Evolutionary conservation across 2,113 vertebrate genomes (phyloP), one percentile per base, ranked within the genome.

Genomic region (Chaenocephalus aceratus): DNA sequence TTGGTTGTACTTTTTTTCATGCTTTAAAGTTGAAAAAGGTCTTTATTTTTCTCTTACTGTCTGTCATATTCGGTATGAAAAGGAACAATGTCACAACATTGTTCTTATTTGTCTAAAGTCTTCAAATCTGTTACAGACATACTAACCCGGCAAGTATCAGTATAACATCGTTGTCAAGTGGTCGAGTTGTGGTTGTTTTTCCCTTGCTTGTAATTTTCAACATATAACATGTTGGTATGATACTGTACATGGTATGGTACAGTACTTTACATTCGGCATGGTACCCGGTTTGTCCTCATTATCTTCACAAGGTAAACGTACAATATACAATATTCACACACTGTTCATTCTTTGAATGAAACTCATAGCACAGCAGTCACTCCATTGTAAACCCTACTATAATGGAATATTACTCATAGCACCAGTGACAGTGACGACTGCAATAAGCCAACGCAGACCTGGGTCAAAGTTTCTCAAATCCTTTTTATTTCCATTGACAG

Each of bases 381-480:
- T 51, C 36, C 7, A 41, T 41, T 41, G 5, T 6, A 41, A 41
- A 41, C 36, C 36, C 6, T 6, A 41, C 14, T 5, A 18, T 46
- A 5, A 23, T 41, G 45, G 14, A 44, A 9, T 30, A 36, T n/a
- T 2, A 67, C 1, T 6, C 7, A 34, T 21, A 41, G 34, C 4
- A 65, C 41, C 15, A 23, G 18, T 21, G 13, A 10, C 5, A 10
- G 18, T 23, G 51, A 18, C 52, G 46, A 18, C 44, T 56, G 54
- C 30, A 15, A 53, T 36, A 51, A 57, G 36, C 11, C 12, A 3
- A 3, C n/a, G 66, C 13, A 13, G n/a, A 80, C 56, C 53, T 87
- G 60, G 84, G 79, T 81, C 5, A 85, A 88, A 88, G 82, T 77
- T 65, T 67, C 14, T 51, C 60, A 41, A 6, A 52, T 52, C 54